Base-by-base conservation (phyloP, 2,113 vertebrate genomes). In the Pomatostomus ruficeps region DNA sequence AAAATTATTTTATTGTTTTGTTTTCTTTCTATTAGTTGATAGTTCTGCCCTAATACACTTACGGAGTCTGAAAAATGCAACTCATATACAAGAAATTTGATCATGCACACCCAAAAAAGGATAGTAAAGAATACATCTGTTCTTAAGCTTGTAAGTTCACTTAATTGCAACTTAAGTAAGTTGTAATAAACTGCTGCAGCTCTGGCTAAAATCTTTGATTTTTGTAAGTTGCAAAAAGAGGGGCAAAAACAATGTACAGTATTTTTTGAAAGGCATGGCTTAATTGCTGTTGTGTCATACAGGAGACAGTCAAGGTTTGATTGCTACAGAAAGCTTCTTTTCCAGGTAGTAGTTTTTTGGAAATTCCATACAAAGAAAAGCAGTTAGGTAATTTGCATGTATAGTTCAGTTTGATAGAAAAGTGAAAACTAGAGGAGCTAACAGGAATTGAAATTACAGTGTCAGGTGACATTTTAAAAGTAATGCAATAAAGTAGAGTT, bases 331-430 rank as follows among this genome's bases (percentile, higher is more conserved):
- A 86, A 78, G 46, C 89, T 97, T 92, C 28, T 90, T 91, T 89
- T 96, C 91, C 80, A 88, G 88, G 55, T 67, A 67, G 61, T 63
- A 46, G 40, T 85, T 91, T 81, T 55, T 92, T 4, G 42, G 84
- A 97, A 95, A 91, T 96, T 92, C 89, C 52, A 52, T 76, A 52
- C 59, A 79, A 93, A 89, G 75, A 79, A 96, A 94, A 96, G 65
- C 67, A 66, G 45, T 65, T 89, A 40, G 22, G 33, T 93, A 88
- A 96, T 97, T 97, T 97, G 94, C 95, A 95, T 90, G 36, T 86
- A 42, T 77, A 94, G 74, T 80, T 97, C 91, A 92, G 54, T 96
- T 96, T 90, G 71, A 73, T 88, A 94, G 91, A 55, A 95, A 71
- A 81, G 38, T 78, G 12, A 95, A 80, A 83, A 51, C 36, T 57